These are phyloP conservation scores for Euphonia xanthogaster DNA, from an alignment of 2,797 vertebrate species.

Conservation along the genomic window DNA sequence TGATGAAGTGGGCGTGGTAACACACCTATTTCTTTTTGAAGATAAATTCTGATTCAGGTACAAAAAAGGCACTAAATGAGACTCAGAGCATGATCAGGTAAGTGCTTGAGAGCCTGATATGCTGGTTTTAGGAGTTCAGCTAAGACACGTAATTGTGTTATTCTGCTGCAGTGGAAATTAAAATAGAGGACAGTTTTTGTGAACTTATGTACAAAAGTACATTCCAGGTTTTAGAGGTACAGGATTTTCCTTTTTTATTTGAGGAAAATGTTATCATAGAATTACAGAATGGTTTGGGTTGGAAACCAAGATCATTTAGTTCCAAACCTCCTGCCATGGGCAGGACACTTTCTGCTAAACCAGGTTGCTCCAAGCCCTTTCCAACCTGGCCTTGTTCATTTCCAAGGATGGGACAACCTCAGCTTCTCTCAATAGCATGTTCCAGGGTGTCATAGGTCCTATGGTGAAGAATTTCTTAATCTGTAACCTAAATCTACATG, in stretches of 20 bases:
- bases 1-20: background rate
- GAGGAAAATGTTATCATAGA: background rate
- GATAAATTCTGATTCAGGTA: background rate
- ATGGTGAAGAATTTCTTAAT: background rate
- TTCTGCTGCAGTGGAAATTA: background rate
- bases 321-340: rapidly evolving
- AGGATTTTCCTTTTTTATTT: background rate
- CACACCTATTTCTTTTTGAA: background rate
- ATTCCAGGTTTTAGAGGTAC: background rate
- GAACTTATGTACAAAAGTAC: background rate
- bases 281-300: background rate
- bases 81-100: background rate
- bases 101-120: background rate
- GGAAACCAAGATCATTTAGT: background rate
- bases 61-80: background rate
- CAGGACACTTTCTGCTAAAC: background rate
- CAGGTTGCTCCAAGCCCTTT: background rate
- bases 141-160: background rate
- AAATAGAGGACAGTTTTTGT: background rate
- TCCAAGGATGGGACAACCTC: background rate
- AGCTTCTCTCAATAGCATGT: background rate
- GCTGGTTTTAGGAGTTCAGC: background rate
- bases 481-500: background rate
- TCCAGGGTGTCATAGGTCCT: background rate
- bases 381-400: background rate